A percentile compares a stretch with the other conserved stretches of the same genome.
phyloP scores from a whole-genome alignment of 2,113 vertebrate species.

The Spizaetus ornatus region DNA sequence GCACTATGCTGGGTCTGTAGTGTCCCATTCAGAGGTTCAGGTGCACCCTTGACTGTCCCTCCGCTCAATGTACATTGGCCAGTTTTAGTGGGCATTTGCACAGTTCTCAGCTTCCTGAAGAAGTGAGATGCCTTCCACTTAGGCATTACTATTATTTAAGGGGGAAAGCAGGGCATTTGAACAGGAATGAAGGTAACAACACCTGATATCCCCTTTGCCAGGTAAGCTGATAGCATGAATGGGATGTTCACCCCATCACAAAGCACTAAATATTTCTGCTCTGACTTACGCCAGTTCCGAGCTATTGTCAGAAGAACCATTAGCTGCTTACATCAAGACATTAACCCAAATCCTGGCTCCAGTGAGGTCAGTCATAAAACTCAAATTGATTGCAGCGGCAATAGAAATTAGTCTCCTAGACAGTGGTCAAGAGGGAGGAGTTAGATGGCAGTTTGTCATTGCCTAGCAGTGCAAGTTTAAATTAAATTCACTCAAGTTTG shows the following conservation, averaged over 20 bases:
- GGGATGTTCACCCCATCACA: not conserved
- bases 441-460: not conserved
- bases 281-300: not conserved
- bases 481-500: not conserved
- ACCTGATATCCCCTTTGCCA: not conserved
- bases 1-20: not conserved
- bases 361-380: slow-evolving; percentile 4
- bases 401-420: not conserved
- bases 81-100: not conserved
- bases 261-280: not conserved
- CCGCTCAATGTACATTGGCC: not conserved
- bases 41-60: not conserved
- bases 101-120: not conserved
- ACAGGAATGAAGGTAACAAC: not conserved
- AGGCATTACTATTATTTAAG: not conserved
- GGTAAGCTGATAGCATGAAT: not conserved
- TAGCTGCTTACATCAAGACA: not conserved
- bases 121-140: not conserved
- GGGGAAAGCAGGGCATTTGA: not conserved
- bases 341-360: slow-evolving; percentile 14
- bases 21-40: not conserved
- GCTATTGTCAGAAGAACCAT: not conserved
- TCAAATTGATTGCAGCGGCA: not conserved
- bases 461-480: not conserved
- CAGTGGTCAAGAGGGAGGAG: not conserved